These are phyloP conservation scores for Oconnorella tubifera DNA, from an alignment of 2,888 invertebrate species.

Conservation along the genomic window DNA sequence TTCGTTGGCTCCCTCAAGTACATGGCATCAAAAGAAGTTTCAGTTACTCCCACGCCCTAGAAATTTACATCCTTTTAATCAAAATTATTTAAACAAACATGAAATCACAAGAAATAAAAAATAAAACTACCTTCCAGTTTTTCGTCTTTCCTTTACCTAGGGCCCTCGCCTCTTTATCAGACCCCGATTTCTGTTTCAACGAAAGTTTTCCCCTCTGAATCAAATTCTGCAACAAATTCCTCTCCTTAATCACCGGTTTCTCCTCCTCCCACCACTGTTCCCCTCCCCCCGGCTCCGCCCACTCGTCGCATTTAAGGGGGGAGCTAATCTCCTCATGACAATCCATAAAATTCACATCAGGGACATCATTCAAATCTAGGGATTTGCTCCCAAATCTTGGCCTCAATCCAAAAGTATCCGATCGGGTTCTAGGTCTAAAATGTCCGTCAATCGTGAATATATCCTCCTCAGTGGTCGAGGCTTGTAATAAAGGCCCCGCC, in stretches of 20 bases:
- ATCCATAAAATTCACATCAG: background rate
- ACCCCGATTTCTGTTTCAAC: background rate
- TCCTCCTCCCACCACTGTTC: background rate
- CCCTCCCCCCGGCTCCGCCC: constrained; percentile 1
- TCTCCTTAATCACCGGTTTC: background rate
- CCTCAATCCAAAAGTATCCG: background rate
- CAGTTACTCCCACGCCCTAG: too few species aligned
- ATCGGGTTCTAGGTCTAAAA: background rate
- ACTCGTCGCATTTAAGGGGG: background rate
- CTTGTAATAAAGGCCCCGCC: too few species aligned
- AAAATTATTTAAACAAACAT: too few species aligned
- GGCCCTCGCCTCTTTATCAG: too few species aligned
- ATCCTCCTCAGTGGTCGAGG: background rate
- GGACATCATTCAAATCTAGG: background rate
- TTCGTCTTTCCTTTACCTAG: too few species aligned
- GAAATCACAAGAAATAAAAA: too few species aligned
- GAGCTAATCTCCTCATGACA: background rate
- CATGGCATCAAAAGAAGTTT: too few species aligned
- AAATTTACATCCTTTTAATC: too few species aligned
- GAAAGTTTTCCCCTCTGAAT: background rate
- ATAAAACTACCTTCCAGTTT: too few species aligned
- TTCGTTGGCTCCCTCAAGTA: too few species aligned
- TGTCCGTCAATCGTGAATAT: background rate
- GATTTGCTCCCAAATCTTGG: too few species aligned
- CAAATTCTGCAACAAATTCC: background rate